A percentile compares a stretch with the other conserved stretches of the same genome.
These are phyloP conservation scores for Atlantisia rogersi DNA, from an alignment of 2,113 vertebrate genomes.

Conservation along the genomic window DNA sequence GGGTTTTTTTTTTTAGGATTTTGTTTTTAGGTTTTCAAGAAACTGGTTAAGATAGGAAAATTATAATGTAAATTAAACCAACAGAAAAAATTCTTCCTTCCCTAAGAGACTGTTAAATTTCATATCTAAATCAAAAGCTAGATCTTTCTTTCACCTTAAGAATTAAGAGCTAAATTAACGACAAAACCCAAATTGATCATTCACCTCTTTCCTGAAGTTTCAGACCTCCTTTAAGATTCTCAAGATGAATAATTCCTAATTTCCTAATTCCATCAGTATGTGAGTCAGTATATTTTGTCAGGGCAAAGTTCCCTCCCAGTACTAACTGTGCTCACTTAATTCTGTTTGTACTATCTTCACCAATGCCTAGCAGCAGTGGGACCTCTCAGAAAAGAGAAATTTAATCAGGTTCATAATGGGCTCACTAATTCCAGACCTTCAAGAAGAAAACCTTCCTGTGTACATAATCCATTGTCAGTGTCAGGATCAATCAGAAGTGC, in stretches of 20 bases:
- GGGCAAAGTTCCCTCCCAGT: not conserved
- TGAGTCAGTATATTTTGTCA: not conserved
- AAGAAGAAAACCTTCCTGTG: not conserved
- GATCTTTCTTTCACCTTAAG: not conserved
- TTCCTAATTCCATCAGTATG: not conserved
- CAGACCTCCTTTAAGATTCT: not conserved
- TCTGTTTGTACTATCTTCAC: not conserved
- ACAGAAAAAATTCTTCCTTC: not conserved
- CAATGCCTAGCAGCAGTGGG: not conserved
- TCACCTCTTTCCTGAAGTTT: not conserved
- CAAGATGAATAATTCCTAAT: not conserved
- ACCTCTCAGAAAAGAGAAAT: not conserved
- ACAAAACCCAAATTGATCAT: not conserved
- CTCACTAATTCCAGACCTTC: not conserved
- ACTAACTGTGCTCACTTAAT: not conserved
- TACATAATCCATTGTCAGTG: not conserved
- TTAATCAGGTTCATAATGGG: not conserved
- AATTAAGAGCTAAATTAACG: not conserved
- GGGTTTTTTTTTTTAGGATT: no score
- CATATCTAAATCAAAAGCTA: not conserved
- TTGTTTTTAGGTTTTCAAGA: not conserved
- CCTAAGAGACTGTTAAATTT: not conserved
- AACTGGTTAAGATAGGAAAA: not conserved
- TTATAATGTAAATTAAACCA: not conserved
- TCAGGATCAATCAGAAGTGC: not conserved